phyloP scores from a whole-genome alignment of 2,113 vertebrate species.

The Stomatorhinus ivindoensis region DNA sequence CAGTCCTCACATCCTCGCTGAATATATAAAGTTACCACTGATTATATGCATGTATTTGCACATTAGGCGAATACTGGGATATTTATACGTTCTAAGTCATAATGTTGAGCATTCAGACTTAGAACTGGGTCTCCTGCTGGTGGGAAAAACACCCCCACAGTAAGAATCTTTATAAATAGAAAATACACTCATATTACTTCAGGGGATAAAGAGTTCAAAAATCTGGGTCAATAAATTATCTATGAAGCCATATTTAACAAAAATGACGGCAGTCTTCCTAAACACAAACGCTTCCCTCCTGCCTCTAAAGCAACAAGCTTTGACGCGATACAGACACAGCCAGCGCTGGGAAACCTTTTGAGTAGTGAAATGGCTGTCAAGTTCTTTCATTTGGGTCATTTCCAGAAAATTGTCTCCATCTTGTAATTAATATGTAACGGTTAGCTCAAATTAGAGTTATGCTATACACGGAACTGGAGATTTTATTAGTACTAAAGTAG shows the following conservation, averaged over 20 bases:
- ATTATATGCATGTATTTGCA: slow-evolving; percentile 9
- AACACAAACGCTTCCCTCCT: background rate
- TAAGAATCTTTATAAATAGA: slow-evolving; percentile 16
- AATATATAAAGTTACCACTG: background rate
- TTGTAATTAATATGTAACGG: slow-evolving; percentile 4
- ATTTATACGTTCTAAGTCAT: background rate
- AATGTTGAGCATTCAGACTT: background rate
- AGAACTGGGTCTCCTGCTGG: slow-evolving; percentile 2
- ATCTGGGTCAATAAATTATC: slow-evolving; percentile 25
- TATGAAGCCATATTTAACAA: slow-evolving; percentile 17
- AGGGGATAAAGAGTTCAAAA: slow-evolving; percentile 20
- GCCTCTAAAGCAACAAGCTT: background rate
- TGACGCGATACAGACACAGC: background rate
- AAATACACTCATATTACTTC: slow-evolving; percentile 15
- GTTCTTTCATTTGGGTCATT: slow-evolving; percentile 4
- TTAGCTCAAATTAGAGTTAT: background rate
- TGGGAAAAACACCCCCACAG: slow-evolving; percentile 11
- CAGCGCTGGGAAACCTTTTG: background rate
- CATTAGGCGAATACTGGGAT: background rate
- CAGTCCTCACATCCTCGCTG: background rate
- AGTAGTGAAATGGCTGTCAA: background rate
- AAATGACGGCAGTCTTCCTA: slow-evolving; percentile 8
- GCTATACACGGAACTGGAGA: background rate
- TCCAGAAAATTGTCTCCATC: background rate
- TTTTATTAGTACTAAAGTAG: background rate